Conservation (phyloP, 2,113 vertebrate genomes). For the Pelecanus crispus region DNA sequence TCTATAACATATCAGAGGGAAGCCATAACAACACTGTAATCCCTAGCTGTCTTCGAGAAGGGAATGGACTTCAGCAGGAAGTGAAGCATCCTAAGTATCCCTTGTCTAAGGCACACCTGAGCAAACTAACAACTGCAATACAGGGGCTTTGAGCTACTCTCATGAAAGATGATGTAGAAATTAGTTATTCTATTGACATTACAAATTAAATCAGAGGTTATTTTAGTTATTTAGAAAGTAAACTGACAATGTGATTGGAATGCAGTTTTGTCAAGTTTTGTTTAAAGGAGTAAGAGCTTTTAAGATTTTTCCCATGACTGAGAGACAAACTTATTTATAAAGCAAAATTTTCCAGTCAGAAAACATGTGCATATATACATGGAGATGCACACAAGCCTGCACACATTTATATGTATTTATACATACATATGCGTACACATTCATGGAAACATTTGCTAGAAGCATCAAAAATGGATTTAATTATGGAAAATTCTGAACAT, state of each 20-base stretch:
- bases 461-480: neutral
- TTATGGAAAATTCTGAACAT: neutral
- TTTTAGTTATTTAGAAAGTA: neutral
- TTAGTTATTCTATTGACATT: neutral
- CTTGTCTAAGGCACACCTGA: neutral
- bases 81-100: neutral
- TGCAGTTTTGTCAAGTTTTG: neutral
- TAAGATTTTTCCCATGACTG: neutral
- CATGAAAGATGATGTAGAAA: neutral
- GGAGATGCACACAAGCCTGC: neutral
- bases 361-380: neutral
- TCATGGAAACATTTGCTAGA: neutral
- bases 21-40: neutral
- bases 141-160: neutral
- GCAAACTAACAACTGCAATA: neutral
- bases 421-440: neutral
- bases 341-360: slow-evolving; percentile 12
- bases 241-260: neutral
- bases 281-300: neutral
- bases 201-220: neutral
- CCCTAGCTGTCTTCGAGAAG: neutral
- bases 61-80: neutral
- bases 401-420: neutral
- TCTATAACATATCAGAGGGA: neutral
- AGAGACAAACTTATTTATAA: neutral